These are phyloP conservation scores for Yasuhikotakia modesta DNA, from an alignment of 2,797 vertebrate species.

Conservation along the genomic window DNA sequence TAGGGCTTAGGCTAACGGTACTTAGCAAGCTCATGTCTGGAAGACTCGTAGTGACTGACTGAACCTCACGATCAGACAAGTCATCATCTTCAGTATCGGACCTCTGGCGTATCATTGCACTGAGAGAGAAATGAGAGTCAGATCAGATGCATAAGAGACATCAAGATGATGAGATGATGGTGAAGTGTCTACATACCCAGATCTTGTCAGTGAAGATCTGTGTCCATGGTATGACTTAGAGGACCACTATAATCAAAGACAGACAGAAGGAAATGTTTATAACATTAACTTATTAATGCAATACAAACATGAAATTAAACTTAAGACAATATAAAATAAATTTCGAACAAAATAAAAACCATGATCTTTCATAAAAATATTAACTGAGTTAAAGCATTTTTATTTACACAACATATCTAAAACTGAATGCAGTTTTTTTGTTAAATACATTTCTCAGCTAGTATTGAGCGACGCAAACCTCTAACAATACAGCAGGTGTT, in stretches of 20 bases:
- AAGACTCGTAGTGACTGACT: constrained; percentile 61
- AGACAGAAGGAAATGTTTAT: not conserved
- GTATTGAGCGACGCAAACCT: not conserved
- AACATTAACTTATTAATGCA: not conserved
- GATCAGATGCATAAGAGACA: not conserved
- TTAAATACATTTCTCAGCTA: too few species aligned
- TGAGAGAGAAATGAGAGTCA: constrained; percentile 36
- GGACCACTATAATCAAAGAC: constrained; percentile 56
- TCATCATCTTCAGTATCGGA: constrained; percentile 47
- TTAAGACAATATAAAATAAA: not conserved
- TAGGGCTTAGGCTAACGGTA: constrained; percentile 64
- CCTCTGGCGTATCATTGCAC: constrained; percentile 69
- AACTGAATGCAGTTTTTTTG: too few species aligned
- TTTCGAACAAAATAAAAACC: too few species aligned
- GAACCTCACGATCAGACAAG: constrained; percentile 61
- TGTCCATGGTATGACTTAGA: constrained; percentile 51
- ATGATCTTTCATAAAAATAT: too few species aligned
- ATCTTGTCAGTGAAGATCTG: constrained; percentile 42
- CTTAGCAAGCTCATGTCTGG: constrained; percentile 59
- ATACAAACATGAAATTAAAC: not conserved
- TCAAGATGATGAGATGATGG: not conserved
- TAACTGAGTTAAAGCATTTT: too few species aligned
- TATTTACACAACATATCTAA: too few species aligned
- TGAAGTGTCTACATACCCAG: constrained; percentile 49
- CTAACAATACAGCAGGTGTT: not conserved